Evolutionary conservation across 2,888 invertebrate genomes (phyloP), one percentile per base, ranked within the genome.

Genomic region (Pristionchus exspectatus): DNA sequence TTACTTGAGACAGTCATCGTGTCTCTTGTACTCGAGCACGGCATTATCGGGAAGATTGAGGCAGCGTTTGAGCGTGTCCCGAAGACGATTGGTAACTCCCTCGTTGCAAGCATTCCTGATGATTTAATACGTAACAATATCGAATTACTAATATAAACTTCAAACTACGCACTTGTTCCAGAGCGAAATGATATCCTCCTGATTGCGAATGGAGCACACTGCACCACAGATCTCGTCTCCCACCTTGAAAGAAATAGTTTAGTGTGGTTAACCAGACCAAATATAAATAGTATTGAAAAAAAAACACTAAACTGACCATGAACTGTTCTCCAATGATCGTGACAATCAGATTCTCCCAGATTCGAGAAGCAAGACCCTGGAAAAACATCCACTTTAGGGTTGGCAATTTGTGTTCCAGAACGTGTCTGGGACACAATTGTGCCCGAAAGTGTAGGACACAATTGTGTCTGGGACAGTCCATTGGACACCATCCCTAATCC

Each of bases 281-380:
- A 24, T 44, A 2, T 18, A 5, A 33, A 14, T 10, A 38, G 5
- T 1, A 77, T 24, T 5, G 21, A 24, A 16, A 18, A 2, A 77
- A 44, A 77, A 44, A 87, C 0, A 74, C 16, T 38, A 30, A 27
- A 77, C 77, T 81, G 10, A 85, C 91, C 54, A 91, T 66, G 88
- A 92, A 92, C 66, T 93, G 93, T 87, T 92, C 91, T 9, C 99
- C 99, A 93, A 99, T 96, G 97, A 99, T 98, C 91, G 99, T 99
- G 96, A 99, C 97, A 94, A 99, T 97, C 89, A 99, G 96, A 96
- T 99, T 99, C 96, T 99, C 99, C 99, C 99, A 99, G 95, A 98
- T 98, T 92, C 98, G 97, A 63, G 98, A 98, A 86, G 98, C 98
- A 95, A 98, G 97, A 92, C 98, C 97, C 96, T 98, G 30, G 4